Percentiles rank a stretch among this genome's conserved stretches.
Conservation (phyloP, 2,888 invertebrate species). For the Crossocerus cetratus region DNA sequence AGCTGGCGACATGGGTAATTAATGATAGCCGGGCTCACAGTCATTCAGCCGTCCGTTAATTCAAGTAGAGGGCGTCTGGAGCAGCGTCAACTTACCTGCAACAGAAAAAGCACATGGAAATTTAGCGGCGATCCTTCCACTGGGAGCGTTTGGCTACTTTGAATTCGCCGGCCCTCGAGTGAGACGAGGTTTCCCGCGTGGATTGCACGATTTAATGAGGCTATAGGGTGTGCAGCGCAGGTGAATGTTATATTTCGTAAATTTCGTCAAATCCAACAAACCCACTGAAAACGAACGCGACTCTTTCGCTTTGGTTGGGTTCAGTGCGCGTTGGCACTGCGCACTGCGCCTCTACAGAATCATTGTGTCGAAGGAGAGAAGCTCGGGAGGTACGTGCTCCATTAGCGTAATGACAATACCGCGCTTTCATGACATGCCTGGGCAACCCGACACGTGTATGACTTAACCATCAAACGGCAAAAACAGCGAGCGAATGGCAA, state of each 20-base stretch:
- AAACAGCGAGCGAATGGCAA: conserved; percentile 52
- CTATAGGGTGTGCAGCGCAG: too few relatives aligned
- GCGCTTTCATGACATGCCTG: conserved; percentile 39
- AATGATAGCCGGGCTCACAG: conserved; percentile 45
- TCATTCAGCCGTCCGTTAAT: conserved; percentile 36
- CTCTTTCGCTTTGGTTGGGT: too few relatives aligned
- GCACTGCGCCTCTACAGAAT: too few relatives aligned
- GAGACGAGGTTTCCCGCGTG: too few relatives aligned
- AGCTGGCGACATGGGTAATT: conserved; percentile 46
- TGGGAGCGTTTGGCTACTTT: too few relatives aligned
- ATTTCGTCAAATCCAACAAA: too few relatives aligned
- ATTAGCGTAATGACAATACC: conserved; percentile 56
- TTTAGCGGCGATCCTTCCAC: too few relatives aligned
- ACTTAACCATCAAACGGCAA: conserved; percentile 41
- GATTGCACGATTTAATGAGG: too few relatives aligned
- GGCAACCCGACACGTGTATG: conserved; percentile 1
- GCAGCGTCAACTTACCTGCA: conserved; percentile 60
- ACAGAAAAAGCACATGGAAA: conserved; percentile 41
- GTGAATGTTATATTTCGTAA: too few relatives aligned
- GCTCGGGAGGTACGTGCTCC: conserved; percentile 28
- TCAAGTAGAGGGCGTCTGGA: conserved; percentile 11
- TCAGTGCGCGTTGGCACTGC: too few relatives aligned
- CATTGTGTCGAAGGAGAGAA: not conserved
- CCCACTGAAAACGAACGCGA: too few relatives aligned
- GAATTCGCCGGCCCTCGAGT: too few relatives aligned